Evolutionary conservation across 2,797 vertebrate genomes (phyloP).

Genomic region (Xiphorhynchus erythropygius): DNA sequence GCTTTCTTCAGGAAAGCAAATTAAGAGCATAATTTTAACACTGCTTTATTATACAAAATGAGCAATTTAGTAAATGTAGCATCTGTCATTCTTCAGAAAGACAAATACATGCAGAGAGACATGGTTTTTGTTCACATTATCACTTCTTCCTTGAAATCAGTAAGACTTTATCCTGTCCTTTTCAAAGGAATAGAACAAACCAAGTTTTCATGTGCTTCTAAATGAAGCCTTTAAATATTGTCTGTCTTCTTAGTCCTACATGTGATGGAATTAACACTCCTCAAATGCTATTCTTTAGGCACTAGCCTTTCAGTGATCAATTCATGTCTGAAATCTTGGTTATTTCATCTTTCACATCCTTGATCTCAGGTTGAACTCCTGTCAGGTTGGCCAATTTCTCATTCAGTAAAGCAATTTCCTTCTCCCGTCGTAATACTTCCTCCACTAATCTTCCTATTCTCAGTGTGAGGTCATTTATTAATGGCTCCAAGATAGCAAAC

Average conservation of each 20-base stretch:
- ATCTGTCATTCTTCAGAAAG: neutral
- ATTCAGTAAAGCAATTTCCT: conserved; percentile 82
- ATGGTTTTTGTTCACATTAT: rapidly evolving
- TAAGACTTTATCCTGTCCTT: neutral
- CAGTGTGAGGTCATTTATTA: conserved; percentile 86
- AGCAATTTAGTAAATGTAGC: neutral
- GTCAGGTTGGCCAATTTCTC: conserved; percentile 84
- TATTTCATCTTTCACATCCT: conserved; percentile 68
- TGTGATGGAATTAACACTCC: neutral
- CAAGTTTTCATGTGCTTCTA: neutral
- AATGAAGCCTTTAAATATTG: neutral
- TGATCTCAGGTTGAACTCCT: conserved; percentile 72
- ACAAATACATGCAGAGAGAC: neutral
- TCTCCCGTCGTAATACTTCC: conserved; percentile 80
- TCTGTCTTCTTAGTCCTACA: neutral
- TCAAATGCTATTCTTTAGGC: neutral
- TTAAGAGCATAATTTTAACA: neutral
- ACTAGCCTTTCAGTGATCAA: conserved; percentile 10
- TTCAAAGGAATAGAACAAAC: neutral
- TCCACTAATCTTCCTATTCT: conserved; percentile 87
- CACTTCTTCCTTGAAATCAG: neutral
- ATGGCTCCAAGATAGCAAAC: conserved; percentile 83
- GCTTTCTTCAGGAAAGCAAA: neutral
- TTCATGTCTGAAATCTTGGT: conserved; percentile 60
- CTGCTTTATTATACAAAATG: conserved; percentile 22